Percentiles rank a stretch among this genome's conserved stretches.
phyloP scores from a whole-genome alignment of 2,797 vertebrate genomes.

The Ceryle rudis region DNA sequence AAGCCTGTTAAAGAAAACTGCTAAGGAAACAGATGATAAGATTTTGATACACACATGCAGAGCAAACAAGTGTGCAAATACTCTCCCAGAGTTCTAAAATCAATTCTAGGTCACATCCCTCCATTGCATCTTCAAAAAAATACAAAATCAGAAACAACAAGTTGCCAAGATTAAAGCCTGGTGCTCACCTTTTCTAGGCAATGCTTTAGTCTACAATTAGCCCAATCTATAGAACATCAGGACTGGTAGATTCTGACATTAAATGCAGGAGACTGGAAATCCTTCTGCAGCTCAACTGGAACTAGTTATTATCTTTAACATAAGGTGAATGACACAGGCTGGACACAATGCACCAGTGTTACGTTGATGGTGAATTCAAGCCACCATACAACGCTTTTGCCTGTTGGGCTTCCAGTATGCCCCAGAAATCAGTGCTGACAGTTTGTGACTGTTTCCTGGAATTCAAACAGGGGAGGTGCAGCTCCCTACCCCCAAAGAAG shows the following conservation, averaged over 20 bases:
- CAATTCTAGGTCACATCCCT: neutral
- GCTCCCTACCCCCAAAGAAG: neutral
- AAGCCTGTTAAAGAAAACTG: neutral
- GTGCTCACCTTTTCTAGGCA: neutral
- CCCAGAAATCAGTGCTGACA: neutral
- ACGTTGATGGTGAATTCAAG: neutral
- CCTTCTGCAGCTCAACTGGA: neutral
- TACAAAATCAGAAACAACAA: neutral
- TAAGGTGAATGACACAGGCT: neutral
- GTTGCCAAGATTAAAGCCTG: neutral
- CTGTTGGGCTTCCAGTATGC: neutral
- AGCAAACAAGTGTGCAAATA: neutral
- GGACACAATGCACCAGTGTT: neutral
- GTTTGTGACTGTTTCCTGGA: neutral
- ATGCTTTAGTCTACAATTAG: neutral
- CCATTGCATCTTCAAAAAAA: neutral
- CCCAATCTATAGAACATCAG: neutral
- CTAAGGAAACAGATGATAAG: neutral
- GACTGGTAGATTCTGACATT: accelerated
- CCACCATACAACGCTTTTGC: neutral
- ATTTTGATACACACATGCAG: accelerated
- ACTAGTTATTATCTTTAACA: neutral
- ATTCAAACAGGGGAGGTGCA: neutral
- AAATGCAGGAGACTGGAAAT: neutral
- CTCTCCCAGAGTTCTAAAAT: neutral